Evolutionary conservation across 2,888 invertebrate genomes (phyloP), one percentile per base, ranked within the genome.

Genomic region (Eupsilia transversa): DNA sequence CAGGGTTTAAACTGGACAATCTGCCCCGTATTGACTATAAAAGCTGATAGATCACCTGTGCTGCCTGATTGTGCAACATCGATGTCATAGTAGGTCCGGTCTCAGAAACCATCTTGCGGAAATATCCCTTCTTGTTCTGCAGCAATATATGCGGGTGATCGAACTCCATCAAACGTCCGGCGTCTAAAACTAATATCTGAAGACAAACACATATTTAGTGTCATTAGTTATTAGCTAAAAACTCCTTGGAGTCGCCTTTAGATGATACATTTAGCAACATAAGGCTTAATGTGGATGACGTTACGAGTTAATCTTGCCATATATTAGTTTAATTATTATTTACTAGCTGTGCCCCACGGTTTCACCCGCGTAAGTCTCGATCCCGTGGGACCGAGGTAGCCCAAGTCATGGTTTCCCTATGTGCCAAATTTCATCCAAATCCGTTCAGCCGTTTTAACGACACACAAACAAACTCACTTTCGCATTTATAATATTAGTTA

Each of bases 61-160:
- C 96, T 0, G 98, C 98, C 5, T 97, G 94, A 86, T 96, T 96
- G 27, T 96, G 95, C 73, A 98, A 91, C n/a, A 95, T 92, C 33
- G 97, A 96, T 20, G 97, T 96, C 94, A 97, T 97, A 1, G 96
- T 90, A 20, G 97, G 94, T 4, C 97, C 98, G 1, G 97, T 97
- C 90, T 98, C 97, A 2, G 97, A 93, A 5, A 97, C 97, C 97
- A 98, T 97, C 81, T 95, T 96, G 67, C 97, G 95, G 86, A 98
- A 97, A 83, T 96, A 92, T 23, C 97, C 96, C 64, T 96, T 94
- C 83, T 95, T 95, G 86, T 97, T 96, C 78, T 97, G 96, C 49
- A 97, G 90, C 49, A 98, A 90, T 54, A 96, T 83, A 88, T 97
- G 96, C 0, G 98, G 98, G 80, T 97, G 97, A 84, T 98, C 98